phyloP scores from a whole-genome alignment of 2,797 vertebrate genomes.

The Hoplostethus atlanticus region DNA sequence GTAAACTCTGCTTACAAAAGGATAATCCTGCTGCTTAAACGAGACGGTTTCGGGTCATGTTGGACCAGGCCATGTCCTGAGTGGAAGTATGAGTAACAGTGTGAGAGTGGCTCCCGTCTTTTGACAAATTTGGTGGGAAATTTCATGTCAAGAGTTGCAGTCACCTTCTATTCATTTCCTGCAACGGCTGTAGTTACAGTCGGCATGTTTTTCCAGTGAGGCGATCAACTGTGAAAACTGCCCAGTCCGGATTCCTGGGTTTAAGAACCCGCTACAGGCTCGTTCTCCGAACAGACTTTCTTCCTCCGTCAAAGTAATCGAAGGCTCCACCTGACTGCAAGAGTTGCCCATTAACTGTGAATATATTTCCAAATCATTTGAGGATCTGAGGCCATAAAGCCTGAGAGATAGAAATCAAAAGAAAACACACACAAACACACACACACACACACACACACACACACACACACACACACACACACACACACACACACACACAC shows the following conservation, averaged over 20 bases:
- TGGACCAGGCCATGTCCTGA: conserved; percentile 19
- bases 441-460: conserved; percentile 1
- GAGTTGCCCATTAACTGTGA: background rate
- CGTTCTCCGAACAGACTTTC: conserved; percentile 17
- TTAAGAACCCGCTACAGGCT: conserved; percentile 25
- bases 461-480: background rate
- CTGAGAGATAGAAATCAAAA: conserved; percentile 19
- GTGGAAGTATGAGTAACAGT: background rate
- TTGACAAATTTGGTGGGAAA: conserved; percentile 18
- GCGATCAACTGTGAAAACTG: conserved; percentile 32
- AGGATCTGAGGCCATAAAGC: conserved; percentile 4
- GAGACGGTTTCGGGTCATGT: conserved; percentile 44
- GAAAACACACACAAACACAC: background rate
- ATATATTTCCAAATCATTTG: background rate
- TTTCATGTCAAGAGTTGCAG: conserved; percentile 18
- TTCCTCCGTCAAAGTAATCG: conserved; percentile 16
- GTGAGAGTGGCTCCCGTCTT: conserved; percentile 4
- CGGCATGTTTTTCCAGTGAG: background rate
- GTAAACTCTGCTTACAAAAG: conserved; percentile 26
- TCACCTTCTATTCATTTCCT: conserved; percentile 28
- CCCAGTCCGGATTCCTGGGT: conserved; percentile 50
- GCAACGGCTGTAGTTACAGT: conserved; percentile 37
- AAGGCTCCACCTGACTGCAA: background rate
- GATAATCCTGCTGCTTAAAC: conserved; percentile 42
- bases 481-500: background rate